Evolutionary conservation across 2,888 invertebrate genomes (phyloP).

Genomic region (Cynaeus angustus): DNA sequence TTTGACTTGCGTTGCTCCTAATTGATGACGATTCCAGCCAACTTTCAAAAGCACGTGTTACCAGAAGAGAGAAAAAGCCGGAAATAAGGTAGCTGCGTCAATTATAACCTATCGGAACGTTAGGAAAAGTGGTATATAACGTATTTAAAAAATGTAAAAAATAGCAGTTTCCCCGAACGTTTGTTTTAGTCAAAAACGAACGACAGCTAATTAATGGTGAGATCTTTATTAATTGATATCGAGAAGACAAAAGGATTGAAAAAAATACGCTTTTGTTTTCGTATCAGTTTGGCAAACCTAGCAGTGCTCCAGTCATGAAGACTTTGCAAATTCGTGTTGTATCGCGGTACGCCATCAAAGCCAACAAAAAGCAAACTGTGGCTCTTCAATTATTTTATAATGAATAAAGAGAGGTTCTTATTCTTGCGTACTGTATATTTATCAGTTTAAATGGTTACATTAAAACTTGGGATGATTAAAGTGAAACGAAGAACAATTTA

Average conservation of each 20-base stretch:
- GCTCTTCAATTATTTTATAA: slow-evolving; percentile 65
- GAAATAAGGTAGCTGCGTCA: slow-evolving; percentile 30
- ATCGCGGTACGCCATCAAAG: slow-evolving; percentile 64
- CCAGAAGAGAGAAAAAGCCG: slow-evolving; percentile 24
- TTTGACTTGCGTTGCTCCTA: slow-evolving; percentile 53
- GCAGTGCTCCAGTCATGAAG: slow-evolving; percentile 26
- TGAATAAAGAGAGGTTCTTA: slow-evolving; percentile 58
- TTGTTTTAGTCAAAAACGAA: no score
- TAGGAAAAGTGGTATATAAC: no score
- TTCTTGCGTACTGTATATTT: no score
- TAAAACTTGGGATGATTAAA: no score
- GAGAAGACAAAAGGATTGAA: slow-evolving; percentile 28
- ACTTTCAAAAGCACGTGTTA: slow-evolving; percentile 42
- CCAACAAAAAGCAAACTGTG: slow-evolving; percentile 61
- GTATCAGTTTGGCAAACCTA: slow-evolving; percentile 40
- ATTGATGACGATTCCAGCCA: slow-evolving; percentile 51
- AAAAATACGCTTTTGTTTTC: slow-evolving; percentile 42
- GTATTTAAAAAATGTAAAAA: no score
- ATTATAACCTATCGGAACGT: slow-evolving; percentile 15
- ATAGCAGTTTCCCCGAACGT: no score
- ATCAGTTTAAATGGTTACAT: no score
- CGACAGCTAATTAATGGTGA: slow-evolving; percentile 36
- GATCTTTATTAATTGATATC: slow-evolving; percentile 46
- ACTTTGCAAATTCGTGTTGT: slow-evolving; percentile 63
- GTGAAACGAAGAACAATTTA: no score